Evolutionary conservation across 92 coral and sea anemone genomes (phyloP), one percentile per base, ranked within the genome.

Genomic region (Actinernus sp.): DNA sequence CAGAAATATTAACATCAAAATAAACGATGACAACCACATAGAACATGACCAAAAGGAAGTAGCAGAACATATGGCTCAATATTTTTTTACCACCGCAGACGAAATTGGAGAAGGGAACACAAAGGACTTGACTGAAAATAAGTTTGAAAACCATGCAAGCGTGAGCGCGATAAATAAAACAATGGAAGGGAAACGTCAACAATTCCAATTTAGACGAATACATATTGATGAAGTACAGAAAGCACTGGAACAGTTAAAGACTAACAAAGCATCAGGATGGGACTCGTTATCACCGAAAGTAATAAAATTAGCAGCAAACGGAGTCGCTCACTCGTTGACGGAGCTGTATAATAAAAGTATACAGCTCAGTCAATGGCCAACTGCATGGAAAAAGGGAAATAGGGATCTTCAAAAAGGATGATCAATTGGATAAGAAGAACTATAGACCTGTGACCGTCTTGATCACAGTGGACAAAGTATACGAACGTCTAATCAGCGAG

Each of bases 341-440:
- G 34, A 30, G 26, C 74, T 65, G 18, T 78, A 32, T 28, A 52
- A 52, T 20, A 25, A 21, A 30, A 9, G 49, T 22, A 68, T 68
- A 37, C 36, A 40, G 17, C 36, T 18, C 13, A 64, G 76, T 21
- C 52, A 68, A 44, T 67, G 63, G 74, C 72, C 74, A 24, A 71
- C 58, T 24, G 78, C 74, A 32, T 77, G 84, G 84, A 77, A 77
- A 49, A 66, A 67, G 34, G 78, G 84, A 3, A 69, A 67, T 19
- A 67, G 84, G 84, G 33, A 54, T 2, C n/a, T 19, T 46, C 52
- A 69, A 69, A 69, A 69, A 69, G 37, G 65, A 41, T 26, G 77
- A 56, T 7, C 63, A 57, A 8, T 22, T 68, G 7, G 76, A 68
- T 33, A 55, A 54, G 37, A 68, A 14, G 20, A 68, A 54, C 45